Evolutionary conservation across 2,888 invertebrate genomes (phyloP).

Genomic region (Trichogramma evanescens): DNA sequence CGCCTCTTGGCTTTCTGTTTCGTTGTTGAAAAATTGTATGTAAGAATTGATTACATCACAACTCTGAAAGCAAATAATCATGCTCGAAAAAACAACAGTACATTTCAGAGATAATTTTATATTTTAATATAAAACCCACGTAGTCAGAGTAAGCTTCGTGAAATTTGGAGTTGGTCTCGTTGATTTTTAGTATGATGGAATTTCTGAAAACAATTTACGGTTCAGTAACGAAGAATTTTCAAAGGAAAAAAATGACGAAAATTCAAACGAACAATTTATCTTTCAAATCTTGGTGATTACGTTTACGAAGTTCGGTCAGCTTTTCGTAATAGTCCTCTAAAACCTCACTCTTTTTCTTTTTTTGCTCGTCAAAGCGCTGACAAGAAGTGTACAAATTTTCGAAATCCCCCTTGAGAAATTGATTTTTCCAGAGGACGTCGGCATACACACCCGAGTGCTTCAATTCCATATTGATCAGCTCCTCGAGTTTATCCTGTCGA

Average conservation of each 20-base stretch:
- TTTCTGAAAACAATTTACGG: slow-evolving; percentile 2
- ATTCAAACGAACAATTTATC: slow-evolving; percentile 10
- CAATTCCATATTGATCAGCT: slow-evolving; percentile 7
- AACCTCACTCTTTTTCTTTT: slow-evolving; percentile 10
- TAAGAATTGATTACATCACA: slow-evolving; percentile 4
- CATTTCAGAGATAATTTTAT: not conserved
- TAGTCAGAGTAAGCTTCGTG: slow-evolving; percentile 10
- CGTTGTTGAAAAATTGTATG: not conserved
- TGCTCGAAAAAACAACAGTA: not conserved
- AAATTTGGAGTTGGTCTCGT: slow-evolving; percentile 9
- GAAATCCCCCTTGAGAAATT: slow-evolving; percentile 13
- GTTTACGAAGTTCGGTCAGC: slow-evolving; percentile 1
- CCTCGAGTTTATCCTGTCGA: slow-evolving; percentile 10
- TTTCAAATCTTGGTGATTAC: not conserved
- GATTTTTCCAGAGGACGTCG: slow-evolving; percentile 11
- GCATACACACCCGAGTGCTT: slow-evolving; percentile 14
- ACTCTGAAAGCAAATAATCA: slow-evolving; percentile 3
- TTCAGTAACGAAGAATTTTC: not conserved
- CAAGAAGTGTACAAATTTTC: slow-evolving; percentile 18
- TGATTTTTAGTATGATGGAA: not conserved
- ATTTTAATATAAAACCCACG: slow-evolving; percentile 6
- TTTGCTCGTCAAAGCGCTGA: slow-evolving; percentile 11
- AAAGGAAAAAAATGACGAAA: not conserved
- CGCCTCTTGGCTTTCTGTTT: not conserved
- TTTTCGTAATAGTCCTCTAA: slow-evolving; percentile 16